Evolutionary conservation across 2,113 vertebrate genomes (phyloP), one percentile per base, ranked within the genome.

Genomic region (Passer montanus): DNA sequence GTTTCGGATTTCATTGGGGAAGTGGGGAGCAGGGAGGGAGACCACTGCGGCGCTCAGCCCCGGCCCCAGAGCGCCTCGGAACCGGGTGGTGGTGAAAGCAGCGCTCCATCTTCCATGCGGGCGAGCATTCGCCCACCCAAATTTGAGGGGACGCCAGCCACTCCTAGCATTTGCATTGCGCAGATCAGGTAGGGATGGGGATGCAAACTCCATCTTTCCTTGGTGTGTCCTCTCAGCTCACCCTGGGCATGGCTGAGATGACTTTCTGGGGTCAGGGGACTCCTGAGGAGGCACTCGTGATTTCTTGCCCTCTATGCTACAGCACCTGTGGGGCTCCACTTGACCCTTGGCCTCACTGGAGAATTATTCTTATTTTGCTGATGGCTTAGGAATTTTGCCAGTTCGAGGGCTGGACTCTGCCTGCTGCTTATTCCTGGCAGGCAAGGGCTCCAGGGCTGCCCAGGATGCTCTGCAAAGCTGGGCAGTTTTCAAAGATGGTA

Each of bases 1-100:
- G 70, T 73, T 85, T 96, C 75, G 27, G 58, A 39, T 87, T 87
- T 90, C 94, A 10, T 6, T 41, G 88, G 82, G 93, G 87, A 97
- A 78, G 68, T 22, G 47, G 75, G 80, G 24, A 86, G 59, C 62
- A 30, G 49, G 43, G 26, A 55, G 69, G 50, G 55, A 88, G 30
- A n/a, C 9, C 33, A 3, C 12, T 5, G 55, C 1, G 18, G 60
- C 24, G 21, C 60, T 46, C 60, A 31, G 56, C 56, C 33, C 68
- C 0, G 3, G 76, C 67, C 68, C 64, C 95, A 82, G 44, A 3
- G 10, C 13, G 73, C 44, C 68, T 52, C 3, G 2, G 26, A 16
- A 46, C 15, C 3, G 9, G 33, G 17, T 8, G 37, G 21, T 15
- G 30, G 19, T 21, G 35, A 60, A 44, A 66, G 35, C 50, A 24